Evolutionary conservation across 2,113 vertebrate species (phyloP), one percentile per base, ranked within the genome.

Genomic region (Caracal caracal): DNA sequence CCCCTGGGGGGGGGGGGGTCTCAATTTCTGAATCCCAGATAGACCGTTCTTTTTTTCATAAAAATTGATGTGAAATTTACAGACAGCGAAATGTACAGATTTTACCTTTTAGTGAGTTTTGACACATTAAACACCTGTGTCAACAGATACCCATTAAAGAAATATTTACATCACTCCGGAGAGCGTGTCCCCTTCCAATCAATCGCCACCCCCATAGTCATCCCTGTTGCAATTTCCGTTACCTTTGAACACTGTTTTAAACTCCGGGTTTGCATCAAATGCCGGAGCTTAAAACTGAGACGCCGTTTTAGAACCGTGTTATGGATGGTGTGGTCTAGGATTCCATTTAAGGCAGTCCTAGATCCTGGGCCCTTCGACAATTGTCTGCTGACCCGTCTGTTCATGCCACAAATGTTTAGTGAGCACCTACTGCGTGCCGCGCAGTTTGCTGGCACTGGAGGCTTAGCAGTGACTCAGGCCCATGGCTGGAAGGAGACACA

Each of bases 1-100:
- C 19, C 40, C 15, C 76, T 63, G n/a, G 68, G 37, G 13, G 61
- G 26, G 4, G 61, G 61, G 43, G 43, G 43, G 43, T 78, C 37
- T 85, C 66, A n/a, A 17, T 89, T 90, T 95, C 83, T 71, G 65
- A 68, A 53, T 85, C 40, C 65, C 51, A 91, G 66, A 56, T 22
- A 16, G 70, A 95, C 11, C 47, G 3, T 24, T 93, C 37, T 47
- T 30, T 61, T 68, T 28, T 28, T 28, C 10, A 2, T 43, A 26
- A 26, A 65, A 65, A 40, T n/a, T 10, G 19, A 43, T 83, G 4
- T 70, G 66, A 65, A 61, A 30, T 70, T 56, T 51, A 73, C 12
- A 71, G 37, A 73, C 0, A 63, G n/a, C 1, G 1, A 88, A 88
- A 88, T 59, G 65, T 59, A 68, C 11, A 79, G 20, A 53, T 90